Evolutionary conservation across 2,797 vertebrate species (phyloP), one percentile per base, ranked within the genome.

Genomic region (Cossypha polioptera): DNA sequence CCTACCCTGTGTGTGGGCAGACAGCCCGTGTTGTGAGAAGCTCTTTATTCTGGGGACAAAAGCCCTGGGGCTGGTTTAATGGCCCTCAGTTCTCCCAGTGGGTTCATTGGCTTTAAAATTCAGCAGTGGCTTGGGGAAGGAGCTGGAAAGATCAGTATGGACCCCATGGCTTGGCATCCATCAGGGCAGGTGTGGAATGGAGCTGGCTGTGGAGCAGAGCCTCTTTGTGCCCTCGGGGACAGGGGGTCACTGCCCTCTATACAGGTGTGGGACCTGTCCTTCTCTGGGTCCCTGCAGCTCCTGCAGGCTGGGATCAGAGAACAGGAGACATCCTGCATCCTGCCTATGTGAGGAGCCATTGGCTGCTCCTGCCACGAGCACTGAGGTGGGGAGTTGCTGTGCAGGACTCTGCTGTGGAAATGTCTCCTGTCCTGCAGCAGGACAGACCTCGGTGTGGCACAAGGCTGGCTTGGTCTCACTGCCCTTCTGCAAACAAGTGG

Each of bases 1-100:
- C 31, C 78, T 54, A 15, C 38, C 31, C 86, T 74, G 86, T 92
- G 88, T 93, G 57, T 25, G 19, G 29, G 61, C 62, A 68, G 59
- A 47, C 62, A 45, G 83, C 94, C 97, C 51, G 33, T 97, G 53
- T 96, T 97, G 96, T 97, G 96, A 97, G 96, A 98, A 96, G 92
- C 97, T 94, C 93, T 79, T 67, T 85, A 28, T 61, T 80, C 72
- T 94, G 97, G 87, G 79, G 62, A 66, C 67, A 77, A 51, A 86
- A 94, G 81, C 67, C 92, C 87, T 18, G 62, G 97, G 79, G 53
- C 40, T 92, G 71, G 84, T 97, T 85, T 97, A 95, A 97, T 98
- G 95, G 0, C 43, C 72, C 69, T 95, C 58, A 92, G 24, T 51
- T 86, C 53, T 92, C 68, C 72, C 38, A 92, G 61, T 94, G 97